Percentiles rank a stretch among this genome's conserved stretches.
Evolutionary conservation across 1,140 invertebrate genomes (phyloP).

Genomic region (Aphaenogaster floridana): DNA sequence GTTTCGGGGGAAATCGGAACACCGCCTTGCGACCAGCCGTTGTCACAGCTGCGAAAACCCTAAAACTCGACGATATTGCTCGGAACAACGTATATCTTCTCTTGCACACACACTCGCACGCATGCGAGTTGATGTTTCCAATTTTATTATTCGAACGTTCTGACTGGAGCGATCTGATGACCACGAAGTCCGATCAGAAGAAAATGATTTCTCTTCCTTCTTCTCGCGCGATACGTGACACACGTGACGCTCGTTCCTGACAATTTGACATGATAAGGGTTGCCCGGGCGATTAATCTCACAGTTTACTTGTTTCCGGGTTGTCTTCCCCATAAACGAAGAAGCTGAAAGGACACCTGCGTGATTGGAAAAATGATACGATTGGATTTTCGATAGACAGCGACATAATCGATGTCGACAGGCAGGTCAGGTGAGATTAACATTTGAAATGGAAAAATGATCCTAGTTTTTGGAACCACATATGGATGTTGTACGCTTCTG

Average conservation of each 20-base stretch:
- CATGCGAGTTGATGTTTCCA: slow-evolving; percentile 15
- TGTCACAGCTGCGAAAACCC: slow-evolving; percentile 66
- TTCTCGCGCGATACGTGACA: slow-evolving; percentile 12
- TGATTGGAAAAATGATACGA: slow-evolving; percentile 14
- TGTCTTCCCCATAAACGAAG: background rate
- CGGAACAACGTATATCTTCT: slow-evolving; percentile 32
- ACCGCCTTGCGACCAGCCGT: slow-evolving; percentile 50
- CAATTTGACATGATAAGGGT: background rate
- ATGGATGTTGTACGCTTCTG: background rate
- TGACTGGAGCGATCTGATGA: background rate
- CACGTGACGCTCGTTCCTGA: background rate
- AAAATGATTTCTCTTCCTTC: background rate
- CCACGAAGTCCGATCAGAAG: background rate
- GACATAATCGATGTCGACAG: background rate
- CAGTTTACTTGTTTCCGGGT: background rate
- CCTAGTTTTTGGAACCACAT: background rate
- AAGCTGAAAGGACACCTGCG: background rate
- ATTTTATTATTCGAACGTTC: slow-evolving; percentile 39
- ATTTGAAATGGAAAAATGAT: slow-evolving; percentile 1
- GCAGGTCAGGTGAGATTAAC: background rate
- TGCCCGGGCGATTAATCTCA: slow-evolving; percentile 17
- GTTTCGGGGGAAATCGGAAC: slow-evolving; percentile 51
- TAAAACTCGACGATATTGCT: slow-evolving; percentile 63
- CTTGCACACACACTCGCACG: background rate
- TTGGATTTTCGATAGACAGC: background rate